phyloP scores from a whole-genome alignment of 2,888 invertebrate species.

The Erebia ligea region DNA sequence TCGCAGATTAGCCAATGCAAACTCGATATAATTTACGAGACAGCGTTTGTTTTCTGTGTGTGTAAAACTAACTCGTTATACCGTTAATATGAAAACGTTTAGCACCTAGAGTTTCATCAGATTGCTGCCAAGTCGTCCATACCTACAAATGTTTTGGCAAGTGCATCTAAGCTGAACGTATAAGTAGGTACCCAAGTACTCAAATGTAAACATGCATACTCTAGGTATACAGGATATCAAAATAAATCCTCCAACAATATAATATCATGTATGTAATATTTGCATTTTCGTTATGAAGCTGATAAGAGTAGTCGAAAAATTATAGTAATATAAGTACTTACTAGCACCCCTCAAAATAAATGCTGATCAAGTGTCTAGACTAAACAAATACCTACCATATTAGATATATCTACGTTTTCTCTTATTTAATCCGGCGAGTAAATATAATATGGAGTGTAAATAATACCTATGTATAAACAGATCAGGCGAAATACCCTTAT shows the following conservation, averaged over 20 bases:
- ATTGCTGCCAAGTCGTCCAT: constrained; percentile 13
- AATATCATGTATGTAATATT: background rate
- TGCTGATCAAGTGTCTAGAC: constrained; percentile 2
- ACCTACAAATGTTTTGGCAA: constrained; percentile 13
- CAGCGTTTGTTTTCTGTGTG: no score
- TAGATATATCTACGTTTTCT: background rate
- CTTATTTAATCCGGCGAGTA: background rate
- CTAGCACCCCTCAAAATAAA: background rate
- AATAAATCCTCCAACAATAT: background rate
- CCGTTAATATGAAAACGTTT: constrained; percentile 6
- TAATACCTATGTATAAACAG: background rate
- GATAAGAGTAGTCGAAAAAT: background rate
- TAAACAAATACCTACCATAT: background rate
- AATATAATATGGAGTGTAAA: background rate
- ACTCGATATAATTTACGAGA: no score
- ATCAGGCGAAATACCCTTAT: background rate
- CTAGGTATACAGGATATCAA: background rate
- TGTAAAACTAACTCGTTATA: background rate
- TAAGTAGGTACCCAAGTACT: constrained; percentile 2
- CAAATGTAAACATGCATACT: constrained; percentile 3
- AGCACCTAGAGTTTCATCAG: constrained; percentile 7
- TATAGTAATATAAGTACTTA: background rate
- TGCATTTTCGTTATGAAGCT: background rate
- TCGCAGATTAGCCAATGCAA: no score
- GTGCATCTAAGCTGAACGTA: constrained; percentile 1